Evolutionary conservation across 2,797 vertebrate genomes (phyloP).

Genomic region (Apogon talboti): DNA sequence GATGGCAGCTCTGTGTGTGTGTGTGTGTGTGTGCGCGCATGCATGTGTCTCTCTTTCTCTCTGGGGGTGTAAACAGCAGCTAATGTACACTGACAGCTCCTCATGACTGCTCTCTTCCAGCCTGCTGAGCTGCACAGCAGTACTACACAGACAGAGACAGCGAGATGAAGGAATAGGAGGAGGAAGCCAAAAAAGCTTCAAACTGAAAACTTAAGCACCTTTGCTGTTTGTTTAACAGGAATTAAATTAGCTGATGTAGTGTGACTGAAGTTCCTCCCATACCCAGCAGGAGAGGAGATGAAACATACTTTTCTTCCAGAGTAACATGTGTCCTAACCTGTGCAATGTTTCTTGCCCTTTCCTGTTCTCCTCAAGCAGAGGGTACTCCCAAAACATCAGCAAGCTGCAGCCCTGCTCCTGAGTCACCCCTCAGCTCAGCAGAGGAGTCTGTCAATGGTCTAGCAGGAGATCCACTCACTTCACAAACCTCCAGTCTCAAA

Average conservation of each 20-base stretch:
- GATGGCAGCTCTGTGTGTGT: slow-evolving; percentile 78
- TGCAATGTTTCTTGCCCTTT: slow-evolving; percentile 40
- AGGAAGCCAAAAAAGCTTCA: slow-evolving; percentile 77
- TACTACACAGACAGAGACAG: slow-evolving; percentile 76
- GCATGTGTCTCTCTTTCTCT: slow-evolving; percentile 72
- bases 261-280: slow-evolving; percentile 63
- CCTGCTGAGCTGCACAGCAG: slow-evolving; percentile 80
- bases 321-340: slow-evolving; percentile 54
- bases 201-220: slow-evolving; percentile 77
- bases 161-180: slow-evolving; percentile 76
- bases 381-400: slow-evolving; percentile 96
- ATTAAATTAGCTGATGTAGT: slow-evolving; percentile 68
- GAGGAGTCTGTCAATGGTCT: slow-evolving; percentile 94
- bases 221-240: slow-evolving; percentile 73
- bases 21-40: slow-evolving; percentile 24
- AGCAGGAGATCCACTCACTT: slow-evolving; percentile 86
- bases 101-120: slow-evolving; percentile 95
- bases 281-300: slow-evolving; percentile 48
- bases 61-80: slow-evolving; percentile 94
- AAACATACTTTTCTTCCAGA: slow-evolving; percentile 29
- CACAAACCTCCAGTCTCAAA: slow-evolving; percentile 88
- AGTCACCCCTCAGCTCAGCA: slow-evolving; percentile 92
- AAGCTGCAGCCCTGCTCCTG: slow-evolving; percentile 95
- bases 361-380: slow-evolving; percentile 82
- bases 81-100: slow-evolving; percentile 98